Evolutionary conservation across 2,888 invertebrate species (phyloP).

Genomic region (Trimorus sp.): DNA sequence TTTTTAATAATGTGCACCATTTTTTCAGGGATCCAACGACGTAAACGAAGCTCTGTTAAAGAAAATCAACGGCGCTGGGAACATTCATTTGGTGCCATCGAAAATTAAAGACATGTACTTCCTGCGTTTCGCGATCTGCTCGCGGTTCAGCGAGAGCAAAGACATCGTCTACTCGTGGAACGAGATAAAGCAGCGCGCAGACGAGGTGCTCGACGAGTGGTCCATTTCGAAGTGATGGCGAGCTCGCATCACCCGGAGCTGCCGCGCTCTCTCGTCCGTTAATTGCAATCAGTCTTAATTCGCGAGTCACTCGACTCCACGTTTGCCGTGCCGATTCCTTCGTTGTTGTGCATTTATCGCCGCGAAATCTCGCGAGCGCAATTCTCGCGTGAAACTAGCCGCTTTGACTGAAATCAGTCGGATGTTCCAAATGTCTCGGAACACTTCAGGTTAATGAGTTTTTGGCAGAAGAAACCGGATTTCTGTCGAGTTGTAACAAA

Average conservation of each 20-base stretch:
- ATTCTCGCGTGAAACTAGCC: neutral
- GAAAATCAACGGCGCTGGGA: slow-evolving; percentile 93
- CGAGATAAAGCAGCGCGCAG: slow-evolving; percentile 89
- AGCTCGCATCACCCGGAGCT: slow-evolving; percentile 78
- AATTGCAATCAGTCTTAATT: slow-evolving; percentile 79
- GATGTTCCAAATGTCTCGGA: no score
- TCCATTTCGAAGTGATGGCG: slow-evolving; percentile 81
- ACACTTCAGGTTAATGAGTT: no score
- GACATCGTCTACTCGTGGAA: slow-evolving; percentile 95
- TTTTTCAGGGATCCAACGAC: slow-evolving; percentile 87
- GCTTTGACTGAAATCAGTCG: no score
- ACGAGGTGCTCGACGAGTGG: slow-evolving; percentile 84
- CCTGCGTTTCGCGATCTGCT: slow-evolving; percentile 94
- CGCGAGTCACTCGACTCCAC: neutral
- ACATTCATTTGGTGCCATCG: slow-evolving; percentile 96
- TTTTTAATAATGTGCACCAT: neutral
- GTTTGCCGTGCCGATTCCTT: no score
- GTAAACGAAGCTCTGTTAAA: slow-evolving; percentile 91
- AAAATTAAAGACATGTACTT: slow-evolving; percentile 92
- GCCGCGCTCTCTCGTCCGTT: slow-evolving; percentile 75
- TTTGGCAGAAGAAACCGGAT: neutral
- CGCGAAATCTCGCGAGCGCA: neutral
- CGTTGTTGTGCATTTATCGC: no score
- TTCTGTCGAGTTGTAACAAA: neutral
- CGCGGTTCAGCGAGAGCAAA: slow-evolving; percentile 89